Percentiles rank a stretch among this genome's conserved stretches.
Evolutionary conservation across 2,113 vertebrate species (phyloP).

Genomic region (Hypomesus transpacificus): DNA sequence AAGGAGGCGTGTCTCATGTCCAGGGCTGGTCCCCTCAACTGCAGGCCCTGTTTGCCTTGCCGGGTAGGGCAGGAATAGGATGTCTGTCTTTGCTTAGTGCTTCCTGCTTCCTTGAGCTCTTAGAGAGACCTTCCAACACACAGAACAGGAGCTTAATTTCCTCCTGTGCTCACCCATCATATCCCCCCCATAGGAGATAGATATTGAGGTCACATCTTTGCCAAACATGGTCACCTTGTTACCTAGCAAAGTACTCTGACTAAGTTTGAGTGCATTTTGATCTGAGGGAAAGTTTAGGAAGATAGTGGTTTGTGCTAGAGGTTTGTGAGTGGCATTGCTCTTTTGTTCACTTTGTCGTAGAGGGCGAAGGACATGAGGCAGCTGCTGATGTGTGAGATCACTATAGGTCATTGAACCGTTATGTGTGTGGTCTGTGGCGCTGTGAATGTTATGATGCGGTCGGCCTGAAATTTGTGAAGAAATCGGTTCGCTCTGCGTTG

Average conservation of each 20-base stretch:
- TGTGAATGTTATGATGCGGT: too few species aligned
- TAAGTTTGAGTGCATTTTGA: too few species aligned
- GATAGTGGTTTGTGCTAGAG: conserved; percentile 10
- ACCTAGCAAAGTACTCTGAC: too few species aligned
- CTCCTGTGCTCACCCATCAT: not conserved
- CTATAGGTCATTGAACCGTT: not conserved
- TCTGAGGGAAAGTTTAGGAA: not conserved
- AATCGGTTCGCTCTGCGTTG: too few species aligned
- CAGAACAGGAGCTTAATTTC: not conserved
- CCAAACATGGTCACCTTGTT: too few species aligned
- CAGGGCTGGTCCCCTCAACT: not conserved
- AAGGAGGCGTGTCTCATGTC: not conserved
- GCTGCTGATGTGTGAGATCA: conserved; percentile 4
- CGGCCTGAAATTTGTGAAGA: too few species aligned
- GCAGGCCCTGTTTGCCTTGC: not conserved
- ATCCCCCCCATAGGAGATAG: too few species aligned
- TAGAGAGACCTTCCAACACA: not conserved
- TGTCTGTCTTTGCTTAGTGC: conserved; percentile 15
- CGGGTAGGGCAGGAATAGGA: not conserved
- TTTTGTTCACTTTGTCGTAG: conserved; percentile 17
- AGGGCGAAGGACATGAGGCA: not conserved
- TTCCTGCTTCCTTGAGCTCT: not conserved
- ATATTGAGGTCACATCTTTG: conserved; percentile 2
- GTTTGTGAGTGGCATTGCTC: conserved; percentile 11
- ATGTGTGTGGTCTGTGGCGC: not conserved